Conservation (phyloP, 2,797 vertebrate species). For the Lagodon rhomboides region DNA sequence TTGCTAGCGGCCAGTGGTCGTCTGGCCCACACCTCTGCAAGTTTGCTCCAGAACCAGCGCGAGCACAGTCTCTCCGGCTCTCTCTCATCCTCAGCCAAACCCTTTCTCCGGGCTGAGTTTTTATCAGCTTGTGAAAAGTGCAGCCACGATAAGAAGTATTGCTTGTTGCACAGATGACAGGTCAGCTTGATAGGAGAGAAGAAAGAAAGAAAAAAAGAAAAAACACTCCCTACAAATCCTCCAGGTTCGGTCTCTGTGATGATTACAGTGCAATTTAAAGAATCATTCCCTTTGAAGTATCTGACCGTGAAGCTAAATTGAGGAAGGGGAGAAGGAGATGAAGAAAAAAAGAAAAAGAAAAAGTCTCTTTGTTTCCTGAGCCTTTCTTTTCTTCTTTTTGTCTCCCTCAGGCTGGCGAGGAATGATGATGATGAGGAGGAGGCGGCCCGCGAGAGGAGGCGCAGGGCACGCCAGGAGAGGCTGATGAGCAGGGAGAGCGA, state of each 20-base stretch:
- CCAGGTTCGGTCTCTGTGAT: constrained; percentile 54
- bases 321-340: constrained; percentile 19
- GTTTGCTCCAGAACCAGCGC: constrained; percentile 46
- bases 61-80: constrained; percentile 48
- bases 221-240: constrained; percentile 51
- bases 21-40: constrained; percentile 36
- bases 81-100: constrained; percentile 70
- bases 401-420: constrained; percentile 87
- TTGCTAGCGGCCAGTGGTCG: constrained; percentile 20
- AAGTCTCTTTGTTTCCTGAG: constrained; percentile 34
- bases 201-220: background rate
- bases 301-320: constrained; percentile 47
- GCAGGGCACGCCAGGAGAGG: constrained; percentile 95
- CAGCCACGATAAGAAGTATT: constrained; percentile 74
- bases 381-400: constrained; percentile 18
- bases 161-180: constrained; percentile 76
- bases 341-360: constrained; percentile 3
- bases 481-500: constrained; percentile 88
- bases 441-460: constrained; percentile 93
- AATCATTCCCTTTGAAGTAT: constrained; percentile 68
- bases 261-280: constrained; percentile 73
- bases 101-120: constrained; percentile 61
- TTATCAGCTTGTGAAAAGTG: constrained; percentile 77
- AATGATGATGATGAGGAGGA: constrained; percentile 97
- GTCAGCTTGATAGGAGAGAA: constrained; percentile 67